A percentile compares a stretch with the other conserved stretches of the same genome.
phyloP scores from a whole-genome alignment of 1,140 invertebrate genomes.

The Mizuhopecten yessoensis region DNA sequence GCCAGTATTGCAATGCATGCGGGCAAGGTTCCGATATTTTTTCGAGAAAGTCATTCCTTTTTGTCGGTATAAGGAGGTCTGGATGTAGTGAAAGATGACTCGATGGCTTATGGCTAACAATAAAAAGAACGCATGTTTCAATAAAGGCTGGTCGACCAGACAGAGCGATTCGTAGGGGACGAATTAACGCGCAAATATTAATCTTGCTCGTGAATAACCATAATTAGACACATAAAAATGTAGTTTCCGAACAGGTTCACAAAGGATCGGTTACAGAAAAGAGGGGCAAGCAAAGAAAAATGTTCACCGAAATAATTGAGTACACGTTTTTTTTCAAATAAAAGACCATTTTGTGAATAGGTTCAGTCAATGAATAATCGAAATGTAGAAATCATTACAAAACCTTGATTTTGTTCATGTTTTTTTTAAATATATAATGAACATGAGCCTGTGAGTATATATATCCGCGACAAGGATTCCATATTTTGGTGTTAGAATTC shows the following conservation, averaged over 20 bases:
- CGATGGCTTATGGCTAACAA: conserved; percentile 32
- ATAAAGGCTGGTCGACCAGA: background rate
- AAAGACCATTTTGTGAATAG: background rate
- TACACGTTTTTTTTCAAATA: too few species aligned
- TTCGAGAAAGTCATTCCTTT: conserved; percentile 33
- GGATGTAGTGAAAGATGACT: background rate
- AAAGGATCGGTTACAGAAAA: background rate
- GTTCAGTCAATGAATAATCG: background rate
- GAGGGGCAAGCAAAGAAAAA: background rate
- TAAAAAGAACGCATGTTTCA: conserved; percentile 25
- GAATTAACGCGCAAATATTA: background rate
- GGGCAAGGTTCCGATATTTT: conserved; percentile 1
- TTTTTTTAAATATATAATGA: too few species aligned
- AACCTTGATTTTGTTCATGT: too few species aligned
- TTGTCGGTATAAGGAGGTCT: conserved; percentile 31
- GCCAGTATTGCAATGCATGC: background rate
- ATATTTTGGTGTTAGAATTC: background rate
- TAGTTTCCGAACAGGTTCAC: too few species aligned
- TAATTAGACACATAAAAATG: background rate
- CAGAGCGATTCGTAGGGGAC: background rate
- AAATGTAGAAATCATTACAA: too few species aligned
- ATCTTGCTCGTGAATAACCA: background rate
- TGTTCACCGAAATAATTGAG: background rate
- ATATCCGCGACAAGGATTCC: too few species aligned
- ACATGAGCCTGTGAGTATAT: too few species aligned